Evolutionary conservation across 2,888 invertebrate species (phyloP).

Genomic region (Omphaloscelis lunosa): DNA sequence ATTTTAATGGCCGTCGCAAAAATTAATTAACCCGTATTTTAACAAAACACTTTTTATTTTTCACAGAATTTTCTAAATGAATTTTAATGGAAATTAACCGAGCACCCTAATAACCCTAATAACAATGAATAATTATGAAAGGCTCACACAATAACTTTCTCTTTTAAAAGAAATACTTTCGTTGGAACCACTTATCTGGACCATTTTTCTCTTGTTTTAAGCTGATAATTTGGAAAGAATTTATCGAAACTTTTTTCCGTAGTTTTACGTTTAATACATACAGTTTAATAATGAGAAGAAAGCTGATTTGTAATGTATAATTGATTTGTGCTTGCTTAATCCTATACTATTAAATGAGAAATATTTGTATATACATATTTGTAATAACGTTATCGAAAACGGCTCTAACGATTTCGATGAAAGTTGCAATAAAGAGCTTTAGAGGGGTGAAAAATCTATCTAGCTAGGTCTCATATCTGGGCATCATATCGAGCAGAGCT

Average conservation of each 20-base stretch:
- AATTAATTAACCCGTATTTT: conserved; percentile 57
- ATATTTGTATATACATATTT: too few species aligned
- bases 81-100: conserved; percentile 59
- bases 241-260: conserved; percentile 17
- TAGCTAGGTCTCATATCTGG: too few species aligned
- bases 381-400: too few species aligned
- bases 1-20: conserved; percentile 37
- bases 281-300: not conserved
- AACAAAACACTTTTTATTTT: conserved; percentile 51
- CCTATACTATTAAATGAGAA: too few species aligned
- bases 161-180: conserved; percentile 52
- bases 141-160: conserved; percentile 58
- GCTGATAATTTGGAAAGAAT: conserved; percentile 37
- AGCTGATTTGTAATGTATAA: not conserved
- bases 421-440: too few species aligned
- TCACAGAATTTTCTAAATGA: conserved; percentile 54
- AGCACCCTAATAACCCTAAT: conserved; percentile 58
- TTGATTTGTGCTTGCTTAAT: not conserved
- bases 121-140: conserved; percentile 61
- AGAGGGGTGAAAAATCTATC: too few species aligned
- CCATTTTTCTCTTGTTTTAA: conserved; percentile 44
- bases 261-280: not conserved
- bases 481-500: too few species aligned
- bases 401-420: too few species aligned
- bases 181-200: conserved; percentile 23